Evolutionary conservation across 2,113 vertebrate genomes (phyloP), one percentile per base, ranked within the genome.

Genomic region (Coregonus clupeaformis): DNA sequence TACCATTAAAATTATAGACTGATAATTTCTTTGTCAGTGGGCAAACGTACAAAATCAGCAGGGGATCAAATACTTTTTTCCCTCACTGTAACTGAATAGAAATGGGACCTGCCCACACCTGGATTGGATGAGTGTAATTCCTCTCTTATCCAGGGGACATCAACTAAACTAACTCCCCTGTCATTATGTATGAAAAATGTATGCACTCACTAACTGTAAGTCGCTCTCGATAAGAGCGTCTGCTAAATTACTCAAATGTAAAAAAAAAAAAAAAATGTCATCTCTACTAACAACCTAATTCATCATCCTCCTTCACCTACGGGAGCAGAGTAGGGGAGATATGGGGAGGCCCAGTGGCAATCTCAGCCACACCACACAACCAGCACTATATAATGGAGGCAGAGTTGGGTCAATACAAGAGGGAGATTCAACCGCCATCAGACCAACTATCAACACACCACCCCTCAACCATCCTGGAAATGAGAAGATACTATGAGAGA

Each of bases 401-500:
- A 16, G 57, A 60, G n/a, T 24, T 16, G 6, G 57, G n/a, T 42
- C 36, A 42, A 42, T 42, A 42, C 36, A 16, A 16, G 18, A n/a
- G 18, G 29, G 30, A n/a, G 3, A 7, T 67, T 67, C 18, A 30
- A 67, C 18, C 18, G 2, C 29, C 18, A n/a, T 20, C 65, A 67
- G 13, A 24, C 62, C 62, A 27, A 29, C 25, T 24, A 27, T 24
- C 9, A 16, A 12, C 64, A 14, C 11, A 29, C 25, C 62, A 22
- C 62, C 62, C 62, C 60, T 16, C n/a, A 12, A 25, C 25, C 62
- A 18, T 16, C 14, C 63, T 16, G 63, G 63, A 25, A 64, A 22
- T 25, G 25, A 27, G 25, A 27, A 4, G 14, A 65, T 25, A 30
- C 63, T 30, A 72, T 64, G 72, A 55, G 69, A 72, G 52, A 75